Percentiles rank a stretch among this genome's conserved stretches.
Conservation (phyloP, 2,888 invertebrate species). For the Dryococelus australis region DNA sequence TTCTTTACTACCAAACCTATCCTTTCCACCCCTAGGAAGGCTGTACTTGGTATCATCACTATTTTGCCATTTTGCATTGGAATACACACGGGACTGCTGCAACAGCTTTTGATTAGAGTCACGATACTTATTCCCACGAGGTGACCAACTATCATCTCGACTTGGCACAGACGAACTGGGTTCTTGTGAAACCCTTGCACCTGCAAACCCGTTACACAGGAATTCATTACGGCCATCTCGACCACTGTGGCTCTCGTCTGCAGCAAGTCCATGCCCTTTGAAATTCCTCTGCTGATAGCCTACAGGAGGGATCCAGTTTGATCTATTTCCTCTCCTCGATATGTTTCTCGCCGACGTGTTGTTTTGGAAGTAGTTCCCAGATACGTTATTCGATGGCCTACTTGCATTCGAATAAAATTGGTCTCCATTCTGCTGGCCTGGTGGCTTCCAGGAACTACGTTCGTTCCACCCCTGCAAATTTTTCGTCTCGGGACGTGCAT, state of each 20-base stretch:
- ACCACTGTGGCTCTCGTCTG: neutral
- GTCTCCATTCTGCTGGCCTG: neutral
- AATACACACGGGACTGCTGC: constrained; percentile 19
- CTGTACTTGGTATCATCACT: neutral
- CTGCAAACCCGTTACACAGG: neutral
- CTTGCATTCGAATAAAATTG: neutral
- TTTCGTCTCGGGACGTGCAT: neutral
- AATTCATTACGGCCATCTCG: neutral
- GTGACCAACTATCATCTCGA: neutral
- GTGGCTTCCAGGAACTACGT: neutral
- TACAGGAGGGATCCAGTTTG: neutral
- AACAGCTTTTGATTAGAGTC: constrained; percentile 20
- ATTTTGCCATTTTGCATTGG: constrained; percentile 2
- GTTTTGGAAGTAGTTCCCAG: neutral
- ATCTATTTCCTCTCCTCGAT: neutral
- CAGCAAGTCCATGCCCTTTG: neutral
- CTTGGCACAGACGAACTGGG: neutral
- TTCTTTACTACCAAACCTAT: constrained; percentile 4
- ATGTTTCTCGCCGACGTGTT: neutral
- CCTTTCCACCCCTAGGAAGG: neutral
- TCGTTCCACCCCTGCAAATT: neutral
- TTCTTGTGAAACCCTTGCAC: neutral
- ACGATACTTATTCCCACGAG: neutral
- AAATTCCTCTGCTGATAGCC: neutral
- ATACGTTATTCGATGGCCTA: neutral